A percentile compares a stretch with the other conserved stretches of the same genome.
Conservation (phyloP, 2,888 invertebrate species). For the Trichogramma dendrolimi region DNA sequence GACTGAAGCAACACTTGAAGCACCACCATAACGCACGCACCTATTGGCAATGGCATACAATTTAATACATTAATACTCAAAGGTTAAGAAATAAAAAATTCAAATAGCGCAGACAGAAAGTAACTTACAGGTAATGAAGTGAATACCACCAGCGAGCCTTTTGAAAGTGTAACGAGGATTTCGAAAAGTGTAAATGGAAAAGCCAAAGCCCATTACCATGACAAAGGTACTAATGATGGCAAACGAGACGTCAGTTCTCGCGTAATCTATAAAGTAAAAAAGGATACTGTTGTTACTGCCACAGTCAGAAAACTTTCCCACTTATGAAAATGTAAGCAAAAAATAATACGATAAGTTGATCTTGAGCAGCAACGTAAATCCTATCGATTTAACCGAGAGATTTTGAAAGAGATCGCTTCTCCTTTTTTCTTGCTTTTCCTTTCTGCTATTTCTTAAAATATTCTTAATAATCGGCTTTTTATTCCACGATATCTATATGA, state of each 20-base stretch:
- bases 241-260: conserved; percentile 78
- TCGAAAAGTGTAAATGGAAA: conserved; percentile 78
- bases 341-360: no score
- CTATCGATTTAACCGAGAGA: no score
- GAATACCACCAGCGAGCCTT: conserved; percentile 76
- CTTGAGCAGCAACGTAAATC: no score
- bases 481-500: no score
- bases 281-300: no score
- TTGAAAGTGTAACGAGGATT: conserved; percentile 88
- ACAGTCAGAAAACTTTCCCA: no score
- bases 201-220: conserved; percentile 76
- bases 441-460: no score
- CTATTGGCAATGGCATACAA: conserved; percentile 50
- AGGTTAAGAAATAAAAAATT: not conserved
- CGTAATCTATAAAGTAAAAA: conserved; percentile 64
- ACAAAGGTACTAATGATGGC: conserved; percentile 76
- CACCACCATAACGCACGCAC: conserved; percentile 74
- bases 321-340: no score
- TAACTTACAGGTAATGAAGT: conserved; percentile 73
- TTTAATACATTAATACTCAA: not conserved
- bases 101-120: not conserved
- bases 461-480: no score
- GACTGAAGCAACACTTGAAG: conserved; percentile 75
- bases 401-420: no score
- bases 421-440: no score